Evolutionary conservation across 1,140 invertebrate genomes (phyloP), one percentile per base, ranked within the genome.

Genomic region (Bradysia coprophila): DNA sequence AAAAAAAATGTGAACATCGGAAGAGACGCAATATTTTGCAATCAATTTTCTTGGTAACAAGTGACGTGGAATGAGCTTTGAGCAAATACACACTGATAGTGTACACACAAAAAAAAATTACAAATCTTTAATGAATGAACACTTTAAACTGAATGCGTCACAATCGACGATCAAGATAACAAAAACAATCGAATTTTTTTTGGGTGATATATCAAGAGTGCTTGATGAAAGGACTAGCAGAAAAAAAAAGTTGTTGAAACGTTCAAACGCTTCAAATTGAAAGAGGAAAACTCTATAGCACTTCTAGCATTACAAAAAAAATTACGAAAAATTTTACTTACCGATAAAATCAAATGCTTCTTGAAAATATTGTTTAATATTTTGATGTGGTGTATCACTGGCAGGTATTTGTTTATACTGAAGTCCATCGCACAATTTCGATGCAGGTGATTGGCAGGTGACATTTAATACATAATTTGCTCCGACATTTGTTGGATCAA

Each of bases 341-440:
- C 87, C 87, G 52, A 92, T 92, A 64, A 90, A 92, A 47, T 84
- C 75, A 57, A 81, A 87, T 43, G 87, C 83, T 58, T 89, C 83
- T 54, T 89, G 81, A 64, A 91, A 92, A 69, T 89, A 91, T 66
- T 90, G 86, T 52, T 83, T 82, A 13, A 91, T 75, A 63, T 92
- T 91, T 57, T 91, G 86, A 52, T 87, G 81, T 10, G 81, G 77
- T 33, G 78, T 85, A 66, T 92, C 87, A 20, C 75, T 72, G 34
- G 84, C 86, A 18, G 84, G 82, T 50, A 91, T 75, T 55, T 84
- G 74, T 58, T 82, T 80, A 61, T 86, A 86, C 34, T 72, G 73
- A 51, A 89, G 76, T 19, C 78, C 81, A 48, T 70, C 64, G 47
- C 70, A 64, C 60, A 78, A 71, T 62, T 75, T 75, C 56, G 76